These are phyloP conservation scores for Pavo muticus DNA, from an alignment of 2,113 vertebrate genomes.

Conservation along the genomic window DNA sequence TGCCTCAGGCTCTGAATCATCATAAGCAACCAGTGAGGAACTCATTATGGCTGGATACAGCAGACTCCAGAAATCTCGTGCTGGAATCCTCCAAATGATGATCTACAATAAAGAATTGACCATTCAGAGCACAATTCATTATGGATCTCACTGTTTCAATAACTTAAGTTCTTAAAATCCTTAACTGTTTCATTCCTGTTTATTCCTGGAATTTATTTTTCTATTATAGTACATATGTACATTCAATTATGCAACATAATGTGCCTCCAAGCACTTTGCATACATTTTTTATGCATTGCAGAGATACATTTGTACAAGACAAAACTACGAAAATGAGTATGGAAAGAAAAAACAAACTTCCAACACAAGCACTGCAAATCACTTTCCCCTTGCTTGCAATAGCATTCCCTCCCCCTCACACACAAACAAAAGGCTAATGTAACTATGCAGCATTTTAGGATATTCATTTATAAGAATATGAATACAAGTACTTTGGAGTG, in stretches of 20 bases:
- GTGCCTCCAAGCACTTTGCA: slow-evolving; percentile 6
- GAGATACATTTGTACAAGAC: slow-evolving; percentile 8
- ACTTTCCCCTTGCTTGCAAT: not conserved
- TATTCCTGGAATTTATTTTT: not conserved
- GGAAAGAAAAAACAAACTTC: slow-evolving; percentile 22
- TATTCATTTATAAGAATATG: not conserved
- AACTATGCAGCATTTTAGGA: not conserved
- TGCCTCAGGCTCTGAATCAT: slow-evolving; percentile 89
- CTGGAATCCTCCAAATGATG: slow-evolving; percentile 41
- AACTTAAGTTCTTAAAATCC: not conserved
- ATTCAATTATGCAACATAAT: not conserved
- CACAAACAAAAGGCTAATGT: not conserved
- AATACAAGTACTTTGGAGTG: not conserved
- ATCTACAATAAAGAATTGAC: slow-evolving; percentile 63
- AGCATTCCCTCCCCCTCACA: not conserved
- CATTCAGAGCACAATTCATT: slow-evolving; percentile 33
- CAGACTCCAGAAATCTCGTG: not conserved
- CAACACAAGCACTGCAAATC: not conserved
- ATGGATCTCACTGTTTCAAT: not conserved
- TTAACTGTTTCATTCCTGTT: not conserved
- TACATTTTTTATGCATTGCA: slow-evolving; percentile 3
- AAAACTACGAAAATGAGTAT: not conserved
- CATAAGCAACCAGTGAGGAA: slow-evolving; percentile 88
- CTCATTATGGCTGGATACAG: slow-evolving; percentile 77
- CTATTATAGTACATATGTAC: not conserved